Base-by-base conservation (phyloP, 2,797 vertebrate species). In the Thunnus albacares region DNA sequence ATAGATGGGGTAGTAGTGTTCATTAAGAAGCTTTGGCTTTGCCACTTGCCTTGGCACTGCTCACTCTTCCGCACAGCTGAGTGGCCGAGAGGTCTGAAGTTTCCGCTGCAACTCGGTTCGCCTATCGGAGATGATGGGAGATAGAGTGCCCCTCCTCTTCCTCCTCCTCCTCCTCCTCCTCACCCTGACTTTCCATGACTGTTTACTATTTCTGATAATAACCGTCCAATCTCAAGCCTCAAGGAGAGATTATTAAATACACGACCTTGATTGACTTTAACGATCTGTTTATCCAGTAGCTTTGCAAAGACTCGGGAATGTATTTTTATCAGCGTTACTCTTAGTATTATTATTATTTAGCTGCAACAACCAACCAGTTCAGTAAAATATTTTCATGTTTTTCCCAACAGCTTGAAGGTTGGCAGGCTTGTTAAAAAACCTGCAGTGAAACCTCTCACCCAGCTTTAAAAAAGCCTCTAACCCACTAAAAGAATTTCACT, bases 21-120 rank as follows among this genome's bases (percentile, higher is more conserved):
- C 70, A 81, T 91, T 89, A 87, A 72, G 80, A 47, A 18, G 79
- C 69, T 45, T 47, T 66, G 75, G 67, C 82, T 78, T 63, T 18
- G 68, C 77, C 62, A n/a, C 80, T 71, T 6, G 59, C 66, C 71
- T 71, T 30, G 70, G 38, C 43, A 17, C 70, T 57, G 83, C 80
- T 80, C 41, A 13, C 15, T 85, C 41, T 69, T 87, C 75, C 52
- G 64, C 79, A 33, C 81, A 74, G 66, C 76, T 41, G 85, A 84
- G 58, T 14, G 71, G 60, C 75, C 15, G 1, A 77, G 79, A 81
- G 70, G 74, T 86, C 84, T 63, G 81, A 69, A 78, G 81, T 85
- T 90, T 87, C 84, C 79, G 41, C 61, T 5, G 24, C 3, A 0
- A 55, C 79, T 67, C 9, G 10, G 58, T 78, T 78, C 38, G 26